A percentile compares a stretch with the other conserved stretches of the same genome.
Evolutionary conservation across 2,888 invertebrate genomes (phyloP).

Genomic region (Drosophila merina): DNA sequence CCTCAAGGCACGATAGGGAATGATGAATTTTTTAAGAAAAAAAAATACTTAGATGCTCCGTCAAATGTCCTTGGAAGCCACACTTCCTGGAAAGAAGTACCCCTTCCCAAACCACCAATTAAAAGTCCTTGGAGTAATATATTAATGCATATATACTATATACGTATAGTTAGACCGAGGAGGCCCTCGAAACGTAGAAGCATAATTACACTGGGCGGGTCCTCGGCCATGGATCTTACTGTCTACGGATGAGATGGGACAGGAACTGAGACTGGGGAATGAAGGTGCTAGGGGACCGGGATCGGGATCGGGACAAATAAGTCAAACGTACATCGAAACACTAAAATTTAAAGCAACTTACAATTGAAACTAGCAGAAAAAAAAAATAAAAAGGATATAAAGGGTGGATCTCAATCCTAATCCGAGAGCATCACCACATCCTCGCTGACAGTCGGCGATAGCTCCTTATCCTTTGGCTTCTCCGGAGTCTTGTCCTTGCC

Average conservation of each 20-base stretch:
- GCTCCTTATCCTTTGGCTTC: slow-evolving; percentile 4
- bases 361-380: slow-evolving; percentile 18
- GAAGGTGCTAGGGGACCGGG: not conserved
- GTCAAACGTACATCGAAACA: slow-evolving; percentile 13
- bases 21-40: no score
- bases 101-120: not conserved
- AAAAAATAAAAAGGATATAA: not conserved
- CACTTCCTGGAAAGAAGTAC: not conserved
- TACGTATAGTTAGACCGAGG: slow-evolving; percentile 5
- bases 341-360: slow-evolving; percentile 25
- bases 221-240: not conserved
- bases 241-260: not conserved
- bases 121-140: slow-evolving; percentile 1
- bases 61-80: no score
- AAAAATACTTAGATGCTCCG: no score
- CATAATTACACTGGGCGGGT: not conserved
- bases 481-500: slow-evolving; percentile 15
- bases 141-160: slow-evolving; percentile 28
- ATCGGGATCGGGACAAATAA: slow-evolving; percentile 1
- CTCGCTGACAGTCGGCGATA: slow-evolving; percentile 11
- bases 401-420: slow-evolving; percentile 14
- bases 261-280: not conserved
- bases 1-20: not conserved
- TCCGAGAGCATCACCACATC: slow-evolving; percentile 70
- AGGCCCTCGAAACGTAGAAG: slow-evolving; percentile 1